These are phyloP conservation scores for Amblyjoppa proteus DNA, from an alignment of 2,888 invertebrate species.

Conservation along the genomic window DNA sequence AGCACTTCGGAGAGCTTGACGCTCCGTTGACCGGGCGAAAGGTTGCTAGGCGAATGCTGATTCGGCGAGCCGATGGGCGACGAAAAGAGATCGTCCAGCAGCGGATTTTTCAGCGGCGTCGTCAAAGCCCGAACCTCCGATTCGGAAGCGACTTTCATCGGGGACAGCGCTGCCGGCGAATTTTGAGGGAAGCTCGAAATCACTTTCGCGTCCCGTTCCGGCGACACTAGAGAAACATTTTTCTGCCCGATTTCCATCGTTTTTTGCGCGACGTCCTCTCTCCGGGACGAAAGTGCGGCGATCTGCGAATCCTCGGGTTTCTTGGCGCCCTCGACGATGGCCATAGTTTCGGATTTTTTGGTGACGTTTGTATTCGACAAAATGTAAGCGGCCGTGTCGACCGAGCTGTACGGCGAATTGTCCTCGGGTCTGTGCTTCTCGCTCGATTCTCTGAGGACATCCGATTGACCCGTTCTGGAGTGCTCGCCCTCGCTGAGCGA, in stretches of 20 bases:
- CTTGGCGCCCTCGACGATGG: constrained; percentile 74
- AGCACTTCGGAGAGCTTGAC: constrained; percentile 66
- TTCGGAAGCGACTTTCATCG: not conserved
- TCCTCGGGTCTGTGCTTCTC: constrained; percentile 37
- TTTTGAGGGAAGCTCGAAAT: not conserved
- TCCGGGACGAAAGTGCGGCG: not conserved
- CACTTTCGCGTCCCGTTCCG: not conserved
- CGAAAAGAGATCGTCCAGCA: not conserved
- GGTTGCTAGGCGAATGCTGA: not conserved
- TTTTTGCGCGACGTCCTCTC: not conserved
- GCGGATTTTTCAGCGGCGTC: not conserved
- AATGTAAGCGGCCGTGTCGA: constrained; percentile 80
- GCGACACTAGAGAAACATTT: not conserved
- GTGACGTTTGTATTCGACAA: constrained; percentile 77
- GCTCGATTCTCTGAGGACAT: constrained; percentile 29
- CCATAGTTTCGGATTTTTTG: constrained; percentile 73
- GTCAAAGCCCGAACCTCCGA: not conserved
- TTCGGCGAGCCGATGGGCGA: not conserved
- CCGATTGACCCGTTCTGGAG: constrained; percentile 39
- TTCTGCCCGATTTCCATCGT: not conserved
- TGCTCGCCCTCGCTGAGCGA: constrained; percentile 71
- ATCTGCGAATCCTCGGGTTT: not conserved
- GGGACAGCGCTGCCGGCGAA: not conserved
- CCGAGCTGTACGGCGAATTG: constrained; percentile 71
- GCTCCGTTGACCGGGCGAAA: constrained; percentile 2